These are phyloP conservation scores for Scaptomyza parva DNA, from an alignment of 2,888 invertebrate genomes.

Conservation along the genomic window DNA sequence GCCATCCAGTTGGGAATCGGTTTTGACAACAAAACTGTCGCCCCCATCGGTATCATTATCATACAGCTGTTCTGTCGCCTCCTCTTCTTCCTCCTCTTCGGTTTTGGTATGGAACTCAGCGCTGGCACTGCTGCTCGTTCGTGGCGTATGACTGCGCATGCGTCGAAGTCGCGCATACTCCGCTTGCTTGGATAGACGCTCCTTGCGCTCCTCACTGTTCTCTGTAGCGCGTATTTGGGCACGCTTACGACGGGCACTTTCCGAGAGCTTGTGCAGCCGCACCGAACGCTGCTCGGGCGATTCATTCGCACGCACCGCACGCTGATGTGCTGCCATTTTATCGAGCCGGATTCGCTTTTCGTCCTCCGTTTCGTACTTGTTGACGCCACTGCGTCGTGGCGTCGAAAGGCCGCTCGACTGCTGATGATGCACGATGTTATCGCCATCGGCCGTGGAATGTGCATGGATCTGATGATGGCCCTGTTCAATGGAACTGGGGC, in stretches of 20 bases:
- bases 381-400: slow-evolving; percentile 80
- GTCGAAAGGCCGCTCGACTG: slow-evolving; percentile 42
- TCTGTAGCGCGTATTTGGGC: slow-evolving; percentile 83
- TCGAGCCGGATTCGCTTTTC: slow-evolving; percentile 83
- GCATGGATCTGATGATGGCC: slow-evolving; percentile 67
- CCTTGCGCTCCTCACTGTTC: slow-evolving; percentile 81
- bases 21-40: slow-evolving; percentile 62
- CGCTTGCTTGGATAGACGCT: slow-evolving; percentile 83
- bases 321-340: slow-evolving; percentile 84
- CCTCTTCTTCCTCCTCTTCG: slow-evolving; percentile 65
- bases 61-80: slow-evolving; percentile 80
- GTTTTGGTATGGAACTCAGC: slow-evolving; percentile 71
- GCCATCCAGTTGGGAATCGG: slow-evolving; percentile 61
- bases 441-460: slow-evolving; percentile 78
- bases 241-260: slow-evolving; percentile 83
- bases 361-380: slow-evolving; percentile 84
- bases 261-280: slow-evolving; percentile 83
- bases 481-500: slow-evolving; percentile 67
- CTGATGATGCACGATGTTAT: slow-evolving; percentile 28
- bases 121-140: slow-evolving; percentile 75
- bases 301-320: slow-evolving; percentile 83
- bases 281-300: slow-evolving; percentile 83
- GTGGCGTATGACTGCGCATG: slow-evolving; percentile 83
- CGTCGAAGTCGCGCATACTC: slow-evolving; percentile 84
- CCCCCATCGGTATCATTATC: slow-evolving; percentile 69